Evolutionary conservation across 2,797 vertebrate species (phyloP), one percentile per base, ranked within the genome.

Genomic region (Cyclopterus lumpus): DNA sequence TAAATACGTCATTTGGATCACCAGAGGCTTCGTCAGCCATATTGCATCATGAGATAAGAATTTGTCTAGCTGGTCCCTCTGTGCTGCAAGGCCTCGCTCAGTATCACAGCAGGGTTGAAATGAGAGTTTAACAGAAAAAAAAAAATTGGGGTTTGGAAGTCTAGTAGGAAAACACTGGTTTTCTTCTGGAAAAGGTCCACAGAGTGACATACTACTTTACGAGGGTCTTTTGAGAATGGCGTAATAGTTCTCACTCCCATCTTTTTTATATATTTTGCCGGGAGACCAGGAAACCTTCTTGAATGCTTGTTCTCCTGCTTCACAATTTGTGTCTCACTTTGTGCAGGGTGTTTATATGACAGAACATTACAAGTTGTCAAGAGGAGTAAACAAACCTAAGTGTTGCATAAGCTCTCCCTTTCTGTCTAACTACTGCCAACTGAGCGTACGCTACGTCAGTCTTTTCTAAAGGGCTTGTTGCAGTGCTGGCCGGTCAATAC

Each of bases 181-280:
- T 85, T 90, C 83, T 90, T 82, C 80, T 94, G 93, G 92, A 93
- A 86, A 72, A 55, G 30, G 73, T 92, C 94, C 93, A 93, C 83
- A 46, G 73, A 81, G 85, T 94, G 92, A 94, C 93, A 91, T 89
- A 92, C 79, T 73, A 34, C 87, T 95, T 94, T 94, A 94, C 81
- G 80, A 89, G 91, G 78, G 85, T 91, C 92, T 91, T 91, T 91
- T 53, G 81, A 84, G 87, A 84, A 81, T 91, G 91, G 74, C 63
- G 91, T 93, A 92, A 94, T 91, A 86, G 90, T 89, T 92, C 80
- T 91, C 89, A 85, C 86, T 86, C 85, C 75, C 80, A 62, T 67
- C 65, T 68, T 64, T 86, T 53, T 38, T 63, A 71, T 73, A 60
- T 70, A 73, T 80, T 87, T 86, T 79, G 73, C 68, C 34, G 46